A percentile compares a stretch with the other conserved stretches of the same genome.
Evolutionary conservation across 2,888 invertebrate genomes (phyloP).

Genomic region (Stenchaetothrips biformis): DNA sequence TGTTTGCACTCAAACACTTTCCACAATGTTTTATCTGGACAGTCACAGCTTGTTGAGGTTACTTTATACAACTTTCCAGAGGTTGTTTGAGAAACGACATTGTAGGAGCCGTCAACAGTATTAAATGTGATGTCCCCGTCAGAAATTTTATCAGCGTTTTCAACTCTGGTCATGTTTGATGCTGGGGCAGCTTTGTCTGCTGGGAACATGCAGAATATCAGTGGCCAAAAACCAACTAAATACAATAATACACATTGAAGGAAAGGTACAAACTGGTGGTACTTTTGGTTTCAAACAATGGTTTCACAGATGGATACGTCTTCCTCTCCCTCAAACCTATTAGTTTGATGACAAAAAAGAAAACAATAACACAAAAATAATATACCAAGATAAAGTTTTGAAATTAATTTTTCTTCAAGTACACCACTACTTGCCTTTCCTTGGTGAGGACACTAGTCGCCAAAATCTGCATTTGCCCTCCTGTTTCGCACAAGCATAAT

Average conservation of each 20-base stretch:
- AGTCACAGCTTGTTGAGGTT: not conserved
- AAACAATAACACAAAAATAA: not conserved
- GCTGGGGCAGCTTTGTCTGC: not conserved
- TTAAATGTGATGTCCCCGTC: not conserved
- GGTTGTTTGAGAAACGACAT: not conserved
- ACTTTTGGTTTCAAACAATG: too few species aligned
- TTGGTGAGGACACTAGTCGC: not conserved
- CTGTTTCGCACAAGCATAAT: not conserved
- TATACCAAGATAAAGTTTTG: not conserved
- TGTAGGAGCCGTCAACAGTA: not conserved
- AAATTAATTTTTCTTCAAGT: too few species aligned
- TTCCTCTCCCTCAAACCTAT: too few species aligned
- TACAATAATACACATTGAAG: too few species aligned
- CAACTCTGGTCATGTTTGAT: not conserved
- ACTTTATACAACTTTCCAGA: not conserved
- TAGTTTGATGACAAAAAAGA: not conserved
- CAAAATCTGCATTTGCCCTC: not conserved
- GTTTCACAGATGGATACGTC: too few species aligned
- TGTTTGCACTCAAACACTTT: constrained; percentile 1
- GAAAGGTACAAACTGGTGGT: too few species aligned
- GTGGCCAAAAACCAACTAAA: not conserved
- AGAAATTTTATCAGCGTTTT: not conserved
- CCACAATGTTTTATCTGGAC: not conserved
- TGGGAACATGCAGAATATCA: not conserved
- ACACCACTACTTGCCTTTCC: too few species aligned